phyloP scores from a whole-genome alignment of 2,888 invertebrate genomes.

The Eupithecia pulchellata region DNA sequence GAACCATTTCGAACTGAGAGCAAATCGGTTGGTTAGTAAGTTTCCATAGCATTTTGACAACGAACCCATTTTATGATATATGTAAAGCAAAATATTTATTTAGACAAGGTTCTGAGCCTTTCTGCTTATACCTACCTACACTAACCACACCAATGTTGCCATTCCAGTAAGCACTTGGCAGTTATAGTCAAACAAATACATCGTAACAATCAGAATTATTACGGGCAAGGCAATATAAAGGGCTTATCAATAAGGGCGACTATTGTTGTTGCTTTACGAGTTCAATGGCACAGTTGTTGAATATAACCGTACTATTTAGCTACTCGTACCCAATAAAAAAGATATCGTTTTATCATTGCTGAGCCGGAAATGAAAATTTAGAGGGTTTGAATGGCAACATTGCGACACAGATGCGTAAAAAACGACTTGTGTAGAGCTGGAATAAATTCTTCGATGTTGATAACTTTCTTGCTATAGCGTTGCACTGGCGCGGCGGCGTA shows the following conservation, averaged over 20 bases:
- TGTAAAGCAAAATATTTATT: not conserved
- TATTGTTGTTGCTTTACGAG: constrained; percentile 30
- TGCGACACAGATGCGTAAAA: not conserved
- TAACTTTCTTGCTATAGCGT: not conserved
- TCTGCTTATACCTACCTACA: not conserved
- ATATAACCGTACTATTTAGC: constrained; percentile 28
- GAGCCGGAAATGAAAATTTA: constrained; percentile 24
- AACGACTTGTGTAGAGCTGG: not conserved
- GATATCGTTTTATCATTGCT: constrained; percentile 33
- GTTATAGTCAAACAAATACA: constrained; percentile 14
- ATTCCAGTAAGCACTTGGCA: constrained; percentile 10
- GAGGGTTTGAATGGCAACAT: constrained; percentile 11
- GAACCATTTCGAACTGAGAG: not conserved
- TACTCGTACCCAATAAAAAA: constrained; percentile 30
- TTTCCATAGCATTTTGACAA: not conserved
- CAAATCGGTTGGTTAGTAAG: not conserved
- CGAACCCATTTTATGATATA: too few relatives aligned
- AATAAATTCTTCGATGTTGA: not conserved
- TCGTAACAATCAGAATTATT: constrained; percentile 19
- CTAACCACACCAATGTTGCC: constrained; percentile 5
- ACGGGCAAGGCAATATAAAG: constrained; percentile 15
- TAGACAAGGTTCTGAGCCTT: not conserved
- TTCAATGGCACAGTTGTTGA: constrained; percentile 27
- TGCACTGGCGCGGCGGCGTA: too few relatives aligned
- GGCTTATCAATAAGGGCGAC: constrained; percentile 28